Evolutionary conservation across 2,888 invertebrate species (phyloP).

Genomic region (Troides aeacus): DNA sequence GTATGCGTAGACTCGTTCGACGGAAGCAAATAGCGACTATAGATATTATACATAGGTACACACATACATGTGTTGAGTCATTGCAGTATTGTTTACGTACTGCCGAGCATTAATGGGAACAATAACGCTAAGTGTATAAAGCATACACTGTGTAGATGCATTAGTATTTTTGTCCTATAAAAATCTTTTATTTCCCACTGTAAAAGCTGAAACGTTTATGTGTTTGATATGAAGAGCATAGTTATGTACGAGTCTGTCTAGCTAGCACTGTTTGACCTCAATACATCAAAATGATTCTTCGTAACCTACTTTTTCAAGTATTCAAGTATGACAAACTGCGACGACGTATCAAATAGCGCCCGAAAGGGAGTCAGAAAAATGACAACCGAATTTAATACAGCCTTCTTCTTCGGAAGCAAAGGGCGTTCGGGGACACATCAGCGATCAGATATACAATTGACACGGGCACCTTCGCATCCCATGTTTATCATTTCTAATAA

Average conservation of each 20-base stretch:
- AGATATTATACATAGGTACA: constrained; percentile 11
- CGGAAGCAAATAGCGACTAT: constrained; percentile 17
- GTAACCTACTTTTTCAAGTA: constrained; percentile 29
- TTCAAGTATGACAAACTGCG: constrained; percentile 28
- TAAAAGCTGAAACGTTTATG: constrained; percentile 17
- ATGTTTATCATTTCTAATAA: constrained; percentile 37
- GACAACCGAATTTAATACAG: constrained; percentile 30
- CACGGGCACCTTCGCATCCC: constrained; percentile 23
- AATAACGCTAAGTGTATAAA: constrained; percentile 30
- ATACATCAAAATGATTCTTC: constrained; percentile 31
- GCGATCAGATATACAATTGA: constrained; percentile 30
- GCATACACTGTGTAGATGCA: constrained; percentile 22
- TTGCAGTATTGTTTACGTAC: constrained; percentile 30
- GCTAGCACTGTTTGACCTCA: constrained; percentile 25
- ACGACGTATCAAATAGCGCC: constrained; percentile 25
- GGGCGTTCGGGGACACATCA: constrained; percentile 23
- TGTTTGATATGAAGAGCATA: constrained; percentile 1
- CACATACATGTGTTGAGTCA: constrained; percentile 10
- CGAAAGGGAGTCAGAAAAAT: constrained; percentile 28
- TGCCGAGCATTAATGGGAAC: constrained; percentile 29
- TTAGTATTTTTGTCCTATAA: constrained; percentile 22
- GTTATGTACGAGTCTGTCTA: constrained; percentile 3
- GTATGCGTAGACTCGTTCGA: constrained; percentile 21
- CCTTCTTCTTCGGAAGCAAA: constrained; percentile 19
- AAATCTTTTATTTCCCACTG: constrained; percentile 20